Evolutionary conservation across 2,797 vertebrate genomes (phyloP).

Genomic region (Sebastes cheni): DNA sequence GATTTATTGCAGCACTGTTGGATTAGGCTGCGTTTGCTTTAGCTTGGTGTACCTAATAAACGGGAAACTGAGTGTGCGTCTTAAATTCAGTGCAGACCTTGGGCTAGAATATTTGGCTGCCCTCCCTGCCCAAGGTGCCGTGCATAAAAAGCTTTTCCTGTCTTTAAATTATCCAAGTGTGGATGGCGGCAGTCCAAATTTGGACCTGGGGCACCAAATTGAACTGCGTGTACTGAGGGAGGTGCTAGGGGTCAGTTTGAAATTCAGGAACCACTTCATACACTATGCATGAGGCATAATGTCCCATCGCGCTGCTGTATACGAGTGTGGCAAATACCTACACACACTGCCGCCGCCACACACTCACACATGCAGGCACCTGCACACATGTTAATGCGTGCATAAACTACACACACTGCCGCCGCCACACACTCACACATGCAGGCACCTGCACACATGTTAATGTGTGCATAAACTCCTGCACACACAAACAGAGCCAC

Average conservation of each 20-base stretch:
- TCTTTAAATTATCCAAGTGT: slow-evolving; percentile 69
- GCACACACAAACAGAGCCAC: slow-evolving; percentile 17
- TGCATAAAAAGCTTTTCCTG: slow-evolving; percentile 59
- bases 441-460: not conserved
- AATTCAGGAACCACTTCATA: slow-evolving; percentile 62
- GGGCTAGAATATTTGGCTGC: slow-evolving; percentile 55
- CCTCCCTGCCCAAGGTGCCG: slow-evolving; percentile 42
- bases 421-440: not conserved
- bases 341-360: slow-evolving; percentile 11
- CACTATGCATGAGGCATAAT: slow-evolving; percentile 70
- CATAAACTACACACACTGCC: slow-evolving; percentile 19
- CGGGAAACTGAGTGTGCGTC: not conserved
- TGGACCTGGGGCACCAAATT: slow-evolving; percentile 52
- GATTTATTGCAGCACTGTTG: not conserved
- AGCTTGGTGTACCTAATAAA: slow-evolving; percentile 29
- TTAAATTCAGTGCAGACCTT: slow-evolving; percentile 44
- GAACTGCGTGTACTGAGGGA: slow-evolving; percentile 51
- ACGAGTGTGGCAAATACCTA: slow-evolving; percentile 22
- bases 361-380: not conserved
- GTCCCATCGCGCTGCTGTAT: slow-evolving; percentile 33
- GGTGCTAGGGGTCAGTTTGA: slow-evolving; percentile 65
- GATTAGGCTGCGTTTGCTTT: slow-evolving; percentile 16
- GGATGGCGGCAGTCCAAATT: slow-evolving; percentile 60
- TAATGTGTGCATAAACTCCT: not conserved
- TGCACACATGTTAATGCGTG: not conserved